phyloP scores from a whole-genome alignment of 2,888 invertebrate species.

The Polyploca ridens region DNA sequence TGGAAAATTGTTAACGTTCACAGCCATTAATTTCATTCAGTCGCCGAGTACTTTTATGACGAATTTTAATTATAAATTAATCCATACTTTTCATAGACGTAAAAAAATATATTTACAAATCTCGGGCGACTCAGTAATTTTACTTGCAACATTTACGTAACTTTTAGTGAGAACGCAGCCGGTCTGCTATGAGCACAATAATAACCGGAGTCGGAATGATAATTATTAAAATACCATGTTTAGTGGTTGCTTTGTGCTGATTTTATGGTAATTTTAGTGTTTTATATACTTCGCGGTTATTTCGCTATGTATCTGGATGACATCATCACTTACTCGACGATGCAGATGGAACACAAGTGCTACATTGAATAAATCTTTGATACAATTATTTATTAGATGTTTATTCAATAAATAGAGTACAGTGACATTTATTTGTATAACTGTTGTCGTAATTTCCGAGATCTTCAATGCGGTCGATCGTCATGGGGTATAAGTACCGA shows the following conservation, averaged over 20 bases:
- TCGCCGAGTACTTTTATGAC: slow-evolving; percentile 49
- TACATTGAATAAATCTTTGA: neutral
- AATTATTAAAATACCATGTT: slow-evolving; percentile 58
- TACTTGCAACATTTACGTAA: slow-evolving; percentile 39
- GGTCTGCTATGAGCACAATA: slow-evolving; percentile 31
- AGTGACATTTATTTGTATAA: neutral
- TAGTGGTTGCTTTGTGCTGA: slow-evolving; percentile 45
- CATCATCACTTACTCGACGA: slow-evolving; percentile 36
- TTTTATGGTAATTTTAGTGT: slow-evolving; percentile 44
- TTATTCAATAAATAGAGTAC: neutral
- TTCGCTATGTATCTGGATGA: slow-evolving; percentile 44
- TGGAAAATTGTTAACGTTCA: slow-evolving; percentile 63
- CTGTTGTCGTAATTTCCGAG: neutral
- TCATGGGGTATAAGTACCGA: neutral
- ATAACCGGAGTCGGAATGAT: slow-evolving; percentile 45
- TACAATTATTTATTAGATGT: neutral
- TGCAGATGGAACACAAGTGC: neutral
- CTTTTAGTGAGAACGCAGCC: slow-evolving; percentile 41
- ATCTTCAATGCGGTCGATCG: neutral
- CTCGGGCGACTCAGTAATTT: slow-evolving; percentile 29
- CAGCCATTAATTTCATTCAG: slow-evolving; percentile 63
- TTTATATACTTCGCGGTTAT: slow-evolving; percentile 45
- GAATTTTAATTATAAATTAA: slow-evolving; percentile 40
- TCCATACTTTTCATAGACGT: neutral
- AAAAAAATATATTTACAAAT: slow-evolving; percentile 29